Base-by-base conservation (phyloP, 2,888 invertebrate genomes). In the Ferrisia virgata region DNA sequence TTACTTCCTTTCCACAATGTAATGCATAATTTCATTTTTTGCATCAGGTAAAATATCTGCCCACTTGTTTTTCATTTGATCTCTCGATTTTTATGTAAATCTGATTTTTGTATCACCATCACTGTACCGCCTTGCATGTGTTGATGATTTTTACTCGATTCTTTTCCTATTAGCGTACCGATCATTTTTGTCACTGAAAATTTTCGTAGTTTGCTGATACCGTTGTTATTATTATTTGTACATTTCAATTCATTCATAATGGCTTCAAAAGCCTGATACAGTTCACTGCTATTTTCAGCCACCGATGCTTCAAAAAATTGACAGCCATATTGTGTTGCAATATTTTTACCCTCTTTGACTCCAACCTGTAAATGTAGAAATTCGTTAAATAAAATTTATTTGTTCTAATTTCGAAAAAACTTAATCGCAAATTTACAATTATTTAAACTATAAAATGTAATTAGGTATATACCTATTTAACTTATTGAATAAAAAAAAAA, bases 221-320 rank as follows among this genome's bases (percentile, higher is more conserved):
- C 92, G 91, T 43, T 91, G 88, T 18, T 88, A 90, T 82, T 87
- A 86, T 83, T 86, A 85, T 87, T 47, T 13, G 58, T 31, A 90
- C 90, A 85, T 64, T 92, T 91, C 85, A 93, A 93, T 87, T 94
- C 93, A 85, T 91, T 91, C 39, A 94, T 90, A 33, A 94, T 89
- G 76, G 91, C 89, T 88, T 94, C 94, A 87, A 95, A 93, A 85
- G 93, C 92, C 79, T 93, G 91, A 89, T 93, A 93, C 76, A 94
- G 91, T 87, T 92, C 92, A 18, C 92, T 91, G 31, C 92, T 93
- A 89, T 94, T 94, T 88, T 94, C 94, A 0, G 94, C 94, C 8
- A 94, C 94, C 28, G 94, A 94, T n/a, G 94, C 93, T 89, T 95
- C 94, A 89, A 93, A 92, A 89, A 94, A 95, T 80, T 92, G 93